A percentile compares a stretch with the other conserved stretches of the same genome.
phyloP scores from a whole-genome alignment of 2,113 vertebrate species.

The Callithrix jacchus region DNA sequence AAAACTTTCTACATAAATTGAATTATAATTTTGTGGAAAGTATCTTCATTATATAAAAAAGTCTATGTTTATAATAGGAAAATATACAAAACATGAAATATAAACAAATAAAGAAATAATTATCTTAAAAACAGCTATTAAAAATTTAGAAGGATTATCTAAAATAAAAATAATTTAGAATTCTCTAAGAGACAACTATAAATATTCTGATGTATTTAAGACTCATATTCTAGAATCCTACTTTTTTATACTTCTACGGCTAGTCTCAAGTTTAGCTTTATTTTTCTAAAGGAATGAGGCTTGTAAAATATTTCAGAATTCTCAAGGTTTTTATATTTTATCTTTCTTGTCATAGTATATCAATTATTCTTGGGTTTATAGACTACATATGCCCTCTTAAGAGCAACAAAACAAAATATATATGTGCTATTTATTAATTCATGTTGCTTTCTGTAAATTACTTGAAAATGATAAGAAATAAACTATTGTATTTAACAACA shows the following conservation, averaged over 20 bases:
- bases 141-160: background rate
- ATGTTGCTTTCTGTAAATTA: background rate
- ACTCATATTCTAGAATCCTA: background rate
- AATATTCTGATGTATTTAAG: no score
- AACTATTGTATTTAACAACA: background rate
- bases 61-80: background rate
- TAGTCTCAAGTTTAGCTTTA: background rate
- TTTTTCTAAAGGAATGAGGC: background rate
- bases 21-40: slow-evolving; percentile 11
- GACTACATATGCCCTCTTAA: background rate
- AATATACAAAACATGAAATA: background rate
- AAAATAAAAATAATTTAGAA: no score
- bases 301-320: background rate
- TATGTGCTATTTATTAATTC: background rate
- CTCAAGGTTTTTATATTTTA: background rate
- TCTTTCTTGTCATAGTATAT: background rate
- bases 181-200: no score
- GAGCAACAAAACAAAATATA: background rate
- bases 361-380: background rate
- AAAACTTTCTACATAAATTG: background rate
- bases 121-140: background rate
- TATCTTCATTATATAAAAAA: background rate
- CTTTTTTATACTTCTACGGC: background rate
- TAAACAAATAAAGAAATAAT: background rate
- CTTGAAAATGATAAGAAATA: background rate